Evolutionary conservation across 2,113 vertebrate genomes (phyloP), one percentile per base, ranked within the genome.

Genomic region (Lanius ludovicianus): DNA sequence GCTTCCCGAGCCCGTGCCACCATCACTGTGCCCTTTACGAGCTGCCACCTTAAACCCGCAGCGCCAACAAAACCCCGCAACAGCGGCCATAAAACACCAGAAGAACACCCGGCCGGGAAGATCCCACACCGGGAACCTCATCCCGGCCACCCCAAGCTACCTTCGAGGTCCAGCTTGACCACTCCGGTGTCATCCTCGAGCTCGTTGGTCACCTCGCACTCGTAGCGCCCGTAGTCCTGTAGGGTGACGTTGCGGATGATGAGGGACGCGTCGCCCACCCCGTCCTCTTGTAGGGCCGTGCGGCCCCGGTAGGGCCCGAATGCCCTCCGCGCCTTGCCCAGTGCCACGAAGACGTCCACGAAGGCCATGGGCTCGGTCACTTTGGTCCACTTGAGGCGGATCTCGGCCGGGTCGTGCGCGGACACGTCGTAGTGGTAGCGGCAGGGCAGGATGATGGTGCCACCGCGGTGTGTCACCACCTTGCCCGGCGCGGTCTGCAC

Each of bases 351-450:
- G 55, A 99, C 99, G 1, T 99, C 99, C 71, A 97, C 96, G 47
- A 99, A 99, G 77, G 98, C 97, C 98, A 99, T 96, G 0, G 98
- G 98, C 21, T 99, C 98, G 1, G 98, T 98, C 80, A 99, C 98
- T 88, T 99, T 99, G 87, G 99, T 99, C 99, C 99, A 99, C 93
- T 99, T 99, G 73, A 99, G 98, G 63, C 99, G 99, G 87, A 99
- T 98, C 73, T 98, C 98, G 13, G 97, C 97, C 1, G 98, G 98
- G 84, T 98, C 98, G 1, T 98, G 98, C 39, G 97, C 95, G 7
- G 98, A 95, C 0, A 98, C 97, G 75, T 99, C 99, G 3, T 99
- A 99, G 97, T 99, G 99, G 97, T 98, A 99, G 14, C 99, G 98
- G 97, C 99, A 99, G 47, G 99, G 99, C 94, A 99, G 97, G 83